Base-by-base conservation (phyloP, 2,888 invertebrate genomes). In the Macaria liturata region DNA sequence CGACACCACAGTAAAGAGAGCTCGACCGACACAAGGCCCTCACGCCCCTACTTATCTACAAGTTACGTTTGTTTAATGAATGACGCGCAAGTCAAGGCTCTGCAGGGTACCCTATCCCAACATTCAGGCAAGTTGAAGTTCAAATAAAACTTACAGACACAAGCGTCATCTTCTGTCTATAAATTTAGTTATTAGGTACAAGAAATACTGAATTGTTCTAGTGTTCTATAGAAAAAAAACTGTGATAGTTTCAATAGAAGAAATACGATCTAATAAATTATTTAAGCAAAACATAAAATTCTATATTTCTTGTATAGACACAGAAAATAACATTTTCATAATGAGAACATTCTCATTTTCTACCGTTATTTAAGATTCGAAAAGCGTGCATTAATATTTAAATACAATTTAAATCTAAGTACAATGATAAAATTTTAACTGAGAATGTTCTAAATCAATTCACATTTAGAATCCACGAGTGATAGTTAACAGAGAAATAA, bases 31-130 rank as follows among this genome's bases (percentile, higher is more conserved):
- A 62, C 61, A 54, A 66, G 60, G 57, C 68, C 75, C 78, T 78
- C 65, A 68, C 66, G 70, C 71, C 78, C 81, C 83, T 81, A 82
- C 73, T 71, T 75, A 67, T 71, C 68, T 69, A 64, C 39, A 58
- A 55, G 57, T 64, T 37, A 54, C 58, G 34, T 66, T 46, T 55
- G 59, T 66, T 57, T 81, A 59, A 51, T 34, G 53, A 65, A 63
- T 53, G 53, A 54, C 68, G 71, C 82, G 86, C 86, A 86, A 79
- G 90, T 88, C 79, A 85, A 86, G 91, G 88, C 90, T 91, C 88
- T 86, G 86, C 96, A 96, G 96, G 96, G 96, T 97, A 97, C 97
- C 97, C 97, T 97, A 97, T 97, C 97, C 97, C 97, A 97, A 97
- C 97, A 97, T 97, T 97, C 97, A 97, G 97, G 97, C 96, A 96